phyloP scores from a whole-genome alignment of 2,888 invertebrate species.

The Drosophila ezoana region DNA sequence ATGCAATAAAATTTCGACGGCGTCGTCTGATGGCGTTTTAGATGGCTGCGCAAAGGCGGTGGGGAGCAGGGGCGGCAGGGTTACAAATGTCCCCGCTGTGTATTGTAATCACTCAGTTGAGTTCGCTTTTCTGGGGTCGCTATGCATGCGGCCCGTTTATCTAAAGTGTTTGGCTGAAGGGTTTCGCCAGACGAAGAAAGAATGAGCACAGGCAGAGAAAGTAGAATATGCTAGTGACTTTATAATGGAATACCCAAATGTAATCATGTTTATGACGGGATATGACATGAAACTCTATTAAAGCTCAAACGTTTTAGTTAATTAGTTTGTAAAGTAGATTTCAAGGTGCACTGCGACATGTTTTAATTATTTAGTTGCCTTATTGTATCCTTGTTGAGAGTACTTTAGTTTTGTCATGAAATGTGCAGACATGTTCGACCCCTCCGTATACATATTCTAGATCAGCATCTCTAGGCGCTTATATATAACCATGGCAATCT shows the following conservation, averaged over 20 bases:
- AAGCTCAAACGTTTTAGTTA: neutral
- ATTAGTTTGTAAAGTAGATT: neutral
- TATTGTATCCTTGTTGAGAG: too few relatives aligned
- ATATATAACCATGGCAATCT: too few relatives aligned
- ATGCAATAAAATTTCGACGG: constrained; percentile 56
- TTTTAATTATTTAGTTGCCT: too few relatives aligned
- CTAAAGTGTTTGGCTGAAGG: constrained; percentile 43
- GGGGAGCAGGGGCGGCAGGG: constrained; percentile 1
- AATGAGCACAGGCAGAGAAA: neutral
- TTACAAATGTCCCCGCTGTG: constrained; percentile 59
- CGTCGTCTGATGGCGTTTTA: constrained; percentile 13
- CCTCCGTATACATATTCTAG: too few relatives aligned
- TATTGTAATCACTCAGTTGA: constrained; percentile 66
- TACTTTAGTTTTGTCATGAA: too few relatives aligned
- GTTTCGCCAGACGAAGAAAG: constrained; percentile 5
- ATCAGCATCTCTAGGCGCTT: too few relatives aligned
- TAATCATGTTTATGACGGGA: neutral
- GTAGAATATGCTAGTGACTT: neutral
- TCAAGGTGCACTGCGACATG: too few relatives aligned
- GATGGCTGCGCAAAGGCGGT: neutral
- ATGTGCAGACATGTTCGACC: too few relatives aligned
- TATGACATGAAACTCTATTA: neutral
- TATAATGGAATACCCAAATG: constrained; percentile 7
- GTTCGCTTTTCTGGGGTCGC: constrained; percentile 27
- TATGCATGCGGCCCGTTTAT: constrained; percentile 39